phyloP scores from a whole-genome alignment of 2,113 vertebrate species.

The Cygnus atratus region DNA sequence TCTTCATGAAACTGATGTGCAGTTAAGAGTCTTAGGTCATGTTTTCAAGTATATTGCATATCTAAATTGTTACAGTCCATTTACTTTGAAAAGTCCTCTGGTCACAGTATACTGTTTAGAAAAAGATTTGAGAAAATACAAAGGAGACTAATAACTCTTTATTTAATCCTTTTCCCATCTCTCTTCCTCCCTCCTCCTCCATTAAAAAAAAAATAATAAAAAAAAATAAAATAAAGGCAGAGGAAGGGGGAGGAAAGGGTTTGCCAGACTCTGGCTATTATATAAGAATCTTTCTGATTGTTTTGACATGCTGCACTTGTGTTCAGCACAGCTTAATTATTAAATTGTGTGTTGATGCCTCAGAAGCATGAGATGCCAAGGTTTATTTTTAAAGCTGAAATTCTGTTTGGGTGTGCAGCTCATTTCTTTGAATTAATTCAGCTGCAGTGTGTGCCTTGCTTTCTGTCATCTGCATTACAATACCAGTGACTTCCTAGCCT shows the following conservation, averaged over 20 bases:
- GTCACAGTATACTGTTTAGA: not conserved
- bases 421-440: constrained; percentile 30
- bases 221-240: too few relatives aligned
- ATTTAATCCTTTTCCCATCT: not conserved
- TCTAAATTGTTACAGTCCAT: not conserved
- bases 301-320: not conserved
- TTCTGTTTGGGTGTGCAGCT: not conserved
- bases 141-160: not conserved
- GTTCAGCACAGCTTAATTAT: not conserved
- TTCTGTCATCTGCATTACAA: constrained; percentile 58
- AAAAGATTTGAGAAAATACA: not conserved
- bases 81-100: not conserved
- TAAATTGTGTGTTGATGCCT: not conserved
- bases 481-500: not conserved
- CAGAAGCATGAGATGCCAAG: not conserved
- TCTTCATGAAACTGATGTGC: not conserved
- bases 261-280: not conserved
- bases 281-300: not conserved
- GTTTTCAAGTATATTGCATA: not conserved
- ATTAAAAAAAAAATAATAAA: too few relatives aligned
- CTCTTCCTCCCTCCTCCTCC: not conserved
- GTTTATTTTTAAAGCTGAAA: constrained; percentile 27
- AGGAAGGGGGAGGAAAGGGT: accelerated
- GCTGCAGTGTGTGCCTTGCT: not conserved
- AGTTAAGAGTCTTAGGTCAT: not conserved